Base-by-base conservation (phyloP, 1,140 invertebrate species). In the Heterodera carotae region DNA sequence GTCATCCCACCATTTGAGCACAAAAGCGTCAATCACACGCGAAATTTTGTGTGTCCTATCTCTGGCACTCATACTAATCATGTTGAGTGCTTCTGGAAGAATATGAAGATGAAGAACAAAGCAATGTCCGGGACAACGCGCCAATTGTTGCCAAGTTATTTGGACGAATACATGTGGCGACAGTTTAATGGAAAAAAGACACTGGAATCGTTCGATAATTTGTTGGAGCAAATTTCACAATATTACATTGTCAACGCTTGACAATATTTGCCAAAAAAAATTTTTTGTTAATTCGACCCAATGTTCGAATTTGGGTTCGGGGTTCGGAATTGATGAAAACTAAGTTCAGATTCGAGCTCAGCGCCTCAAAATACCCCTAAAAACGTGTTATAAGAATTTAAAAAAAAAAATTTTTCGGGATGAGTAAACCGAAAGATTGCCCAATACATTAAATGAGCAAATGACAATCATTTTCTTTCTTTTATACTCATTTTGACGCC, bases 71-170 rank as follows among this genome's bases (percentile, higher is more conserved):
- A 69, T 25, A 69, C 67, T 7, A 69, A 69, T 10, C 29, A 69
- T 33, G 66, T 69, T 6, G 67, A 69, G 33, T 31, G 33, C 27
- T 69, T 39, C 29, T 69, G 67, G 67, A 69, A 69, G 48, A 69
- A 69, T 69, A 1, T 69, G n/a, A 69, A 69, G 33, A 69, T 34
- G n/a, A 69, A 69, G 29, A 39, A 39, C 25, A 69, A 69, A 69
- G n/a, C 2, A 5, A 69, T 69, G 67, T 69, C 67, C 2, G 67
- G 67, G 6, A 69, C 67, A 27, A 0, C 0, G 2, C n/a, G 67
- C 0, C 6, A 69, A 8, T 31, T 69, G 48, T n/a, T 69, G 36
- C 33, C 67, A 67, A 2, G 6, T 0, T 3, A 67, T 18, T 15
- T 67, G 64, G 64, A 67, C 64, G 64, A 67, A 39, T 67, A 6